Evolutionary conservation across 1,140 invertebrate genomes (phyloP).

Genomic region (Ostrea edulis): DNA sequence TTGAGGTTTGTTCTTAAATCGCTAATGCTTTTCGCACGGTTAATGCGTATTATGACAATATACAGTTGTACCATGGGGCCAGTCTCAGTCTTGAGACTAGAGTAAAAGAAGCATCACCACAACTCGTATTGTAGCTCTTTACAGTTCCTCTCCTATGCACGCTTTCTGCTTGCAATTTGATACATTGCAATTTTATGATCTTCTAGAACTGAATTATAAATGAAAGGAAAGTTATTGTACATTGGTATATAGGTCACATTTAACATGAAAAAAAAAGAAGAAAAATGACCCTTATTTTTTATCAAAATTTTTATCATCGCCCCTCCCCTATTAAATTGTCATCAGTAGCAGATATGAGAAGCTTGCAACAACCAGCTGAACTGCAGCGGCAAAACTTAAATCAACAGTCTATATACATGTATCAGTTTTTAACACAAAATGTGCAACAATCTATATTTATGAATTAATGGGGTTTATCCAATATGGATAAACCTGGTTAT

Average conservation of each 20-base stretch:
- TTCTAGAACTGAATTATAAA: too few species aligned
- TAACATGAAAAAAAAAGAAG: not conserved
- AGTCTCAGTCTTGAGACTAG: not conserved
- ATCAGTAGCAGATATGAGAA: not conserved
- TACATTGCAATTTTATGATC: too few species aligned
- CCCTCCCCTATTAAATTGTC: not conserved
- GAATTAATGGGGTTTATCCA: too few species aligned
- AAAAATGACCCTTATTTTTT: not conserved
- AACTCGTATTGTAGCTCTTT: not conserved
- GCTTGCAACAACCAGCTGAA: not conserved
- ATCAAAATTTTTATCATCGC: not conserved
- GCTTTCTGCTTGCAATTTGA: not conserved
- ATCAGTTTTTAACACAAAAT: not conserved
- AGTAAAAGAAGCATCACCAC: not conserved
- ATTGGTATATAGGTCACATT: too few species aligned
- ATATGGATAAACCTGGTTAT: too few species aligned
- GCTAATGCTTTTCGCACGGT: too few species aligned
- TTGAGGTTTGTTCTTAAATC: too few species aligned
- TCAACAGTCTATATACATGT: not conserved
- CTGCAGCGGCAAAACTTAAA: not conserved
- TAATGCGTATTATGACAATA: not conserved
- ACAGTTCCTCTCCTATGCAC: not conserved
- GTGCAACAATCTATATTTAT: too few species aligned
- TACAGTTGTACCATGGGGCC: constrained; percentile 3
- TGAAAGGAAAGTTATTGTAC: too few species aligned